phyloP scores from a whole-genome alignment of 1,140 invertebrate genomes.

The Polypedilum pembai region DNA sequence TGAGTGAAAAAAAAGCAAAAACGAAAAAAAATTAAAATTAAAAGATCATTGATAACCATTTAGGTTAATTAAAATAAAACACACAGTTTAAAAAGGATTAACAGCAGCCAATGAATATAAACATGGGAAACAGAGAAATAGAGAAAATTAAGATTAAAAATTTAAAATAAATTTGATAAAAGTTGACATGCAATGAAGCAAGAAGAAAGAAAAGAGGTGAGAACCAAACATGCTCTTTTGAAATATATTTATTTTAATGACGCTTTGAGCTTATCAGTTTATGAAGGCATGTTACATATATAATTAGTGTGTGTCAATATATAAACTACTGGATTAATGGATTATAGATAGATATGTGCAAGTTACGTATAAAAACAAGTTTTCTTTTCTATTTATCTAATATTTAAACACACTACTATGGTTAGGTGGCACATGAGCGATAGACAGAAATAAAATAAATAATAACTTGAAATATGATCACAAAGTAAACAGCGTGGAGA shows the following conservation, averaged over 20 bases:
- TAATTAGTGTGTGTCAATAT: conserved; percentile 9
- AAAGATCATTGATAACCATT: conserved; percentile 6
- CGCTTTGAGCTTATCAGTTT: conserved; percentile 12
- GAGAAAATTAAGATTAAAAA: background rate
- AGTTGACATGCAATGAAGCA: background rate
- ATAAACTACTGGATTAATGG: conserved; percentile 12
- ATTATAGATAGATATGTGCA: background rate
- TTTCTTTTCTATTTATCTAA: background rate
- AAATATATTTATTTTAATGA: conserved; percentile 1
- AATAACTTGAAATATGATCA: conserved; percentile 14
- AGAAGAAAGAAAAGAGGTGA: background rate
- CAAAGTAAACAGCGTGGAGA: background rate
- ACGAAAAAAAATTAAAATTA: background rate
- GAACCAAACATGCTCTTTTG: background rate
- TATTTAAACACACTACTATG: background rate
- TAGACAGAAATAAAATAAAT: conserved; percentile 9
- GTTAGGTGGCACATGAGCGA: background rate
- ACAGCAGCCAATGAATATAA: background rate
- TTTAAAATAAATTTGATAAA: conserved; percentile 20
- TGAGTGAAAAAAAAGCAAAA: background rate
- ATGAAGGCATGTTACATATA: conserved; percentile 2
- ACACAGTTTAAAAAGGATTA: background rate
- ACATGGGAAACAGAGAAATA: background rate
- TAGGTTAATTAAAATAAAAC: background rate
- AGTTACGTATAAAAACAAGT: background rate